phyloP scores from a whole-genome alignment of 2,113 vertebrate species.

The Cinclus mexicanus region DNA sequence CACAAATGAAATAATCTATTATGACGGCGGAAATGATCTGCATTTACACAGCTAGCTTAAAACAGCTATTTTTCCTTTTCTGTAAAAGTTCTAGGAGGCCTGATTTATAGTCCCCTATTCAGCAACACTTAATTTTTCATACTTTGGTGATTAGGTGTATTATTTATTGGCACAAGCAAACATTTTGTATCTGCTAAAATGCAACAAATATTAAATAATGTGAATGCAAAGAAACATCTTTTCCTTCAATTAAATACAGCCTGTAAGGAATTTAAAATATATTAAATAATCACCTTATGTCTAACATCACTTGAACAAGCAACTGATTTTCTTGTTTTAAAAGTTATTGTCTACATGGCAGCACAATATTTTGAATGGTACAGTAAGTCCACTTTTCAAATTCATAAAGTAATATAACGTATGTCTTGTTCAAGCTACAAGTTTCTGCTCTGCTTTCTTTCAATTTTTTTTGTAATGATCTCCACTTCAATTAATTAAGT shows the following conservation, averaged over 20 bases:
- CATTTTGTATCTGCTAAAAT: constrained; percentile 57
- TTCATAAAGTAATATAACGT: not conserved
- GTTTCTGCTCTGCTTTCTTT: not conserved
- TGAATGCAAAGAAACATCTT: constrained; percentile 40
- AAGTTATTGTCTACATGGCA: not conserved
- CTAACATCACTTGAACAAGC: not conserved
- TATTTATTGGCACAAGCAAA: constrained; percentile 57
- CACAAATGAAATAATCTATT: constrained; percentile 18
- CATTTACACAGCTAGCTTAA: not conserved
- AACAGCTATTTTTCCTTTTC: constrained; percentile 18
- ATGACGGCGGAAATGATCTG: not conserved
- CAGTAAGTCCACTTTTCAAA: not conserved
- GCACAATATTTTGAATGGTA: not conserved
- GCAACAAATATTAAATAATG: constrained; percentile 60
- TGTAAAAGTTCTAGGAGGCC: constrained; percentile 11
- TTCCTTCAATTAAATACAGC: constrained; percentile 59
- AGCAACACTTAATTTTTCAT: constrained; percentile 33
- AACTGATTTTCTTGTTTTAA: not conserved
- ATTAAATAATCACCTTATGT: not conserved
- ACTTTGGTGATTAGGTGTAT: constrained; percentile 47
- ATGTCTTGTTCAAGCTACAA: not conserved
- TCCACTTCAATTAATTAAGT: not conserved
- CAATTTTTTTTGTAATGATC: not conserved
- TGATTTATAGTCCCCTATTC: constrained; percentile 45
- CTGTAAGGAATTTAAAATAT: constrained; percentile 27